Evolutionary conservation across 2,113 vertebrate species (phyloP).

Genomic region (Scolopax mira): DNA sequence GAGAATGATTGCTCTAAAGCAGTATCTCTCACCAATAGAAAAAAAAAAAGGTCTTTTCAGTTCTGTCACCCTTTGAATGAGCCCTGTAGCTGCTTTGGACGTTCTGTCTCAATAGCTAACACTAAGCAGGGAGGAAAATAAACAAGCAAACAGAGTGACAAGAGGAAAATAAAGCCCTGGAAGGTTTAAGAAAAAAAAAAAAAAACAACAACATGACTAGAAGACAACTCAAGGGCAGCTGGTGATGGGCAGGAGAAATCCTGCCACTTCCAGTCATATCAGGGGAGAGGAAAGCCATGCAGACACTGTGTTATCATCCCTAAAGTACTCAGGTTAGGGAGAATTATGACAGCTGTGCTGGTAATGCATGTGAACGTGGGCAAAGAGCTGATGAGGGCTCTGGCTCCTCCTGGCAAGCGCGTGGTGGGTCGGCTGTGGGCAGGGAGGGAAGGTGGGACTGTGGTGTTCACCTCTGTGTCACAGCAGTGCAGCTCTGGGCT

Average conservation of each 20-base stretch:
- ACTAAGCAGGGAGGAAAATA: not conserved
- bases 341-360: not conserved
- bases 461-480: rapidly evolving
- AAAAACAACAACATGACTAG: not conserved
- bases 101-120: conserved; percentile 1
- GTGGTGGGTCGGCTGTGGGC: not conserved
- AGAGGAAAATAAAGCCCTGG: not conserved
- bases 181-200: not conserved
- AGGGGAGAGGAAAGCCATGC: not conserved
- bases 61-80: not conserved
- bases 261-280: conserved; percentile 49
- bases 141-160: not conserved
- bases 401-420: not conserved
- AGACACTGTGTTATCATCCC: not conserved
- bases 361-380: not conserved
- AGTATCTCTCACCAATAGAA: not conserved
- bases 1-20: not conserved
- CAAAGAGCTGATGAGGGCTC: not conserved
- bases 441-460: not conserved
- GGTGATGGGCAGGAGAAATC: conserved; percentile 9
- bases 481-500: rapidly evolving
- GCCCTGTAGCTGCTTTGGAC: not conserved
- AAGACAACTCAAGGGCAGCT: conserved; percentile 58
- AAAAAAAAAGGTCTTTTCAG: not conserved
- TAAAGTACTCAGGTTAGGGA: not conserved